Conservation (phyloP, 1,140 invertebrate species). For the Melitaea cinxia region DNA sequence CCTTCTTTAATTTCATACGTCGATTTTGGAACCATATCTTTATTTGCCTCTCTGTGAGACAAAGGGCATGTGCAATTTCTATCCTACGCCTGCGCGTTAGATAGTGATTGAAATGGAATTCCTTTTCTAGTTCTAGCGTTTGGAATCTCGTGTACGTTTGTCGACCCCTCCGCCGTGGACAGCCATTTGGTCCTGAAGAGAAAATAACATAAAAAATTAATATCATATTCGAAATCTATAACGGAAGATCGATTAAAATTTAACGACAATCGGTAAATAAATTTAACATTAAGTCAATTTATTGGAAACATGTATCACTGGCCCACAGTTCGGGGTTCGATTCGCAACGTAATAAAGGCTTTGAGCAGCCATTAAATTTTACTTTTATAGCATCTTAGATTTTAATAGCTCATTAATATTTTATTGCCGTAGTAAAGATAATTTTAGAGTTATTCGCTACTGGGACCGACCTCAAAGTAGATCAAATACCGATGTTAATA, state of each 20-base stretch:
- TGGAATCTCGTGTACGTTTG: conserved; percentile 98
- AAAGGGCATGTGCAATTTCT: conserved; percentile 97
- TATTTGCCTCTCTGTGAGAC: conserved; percentile 97
- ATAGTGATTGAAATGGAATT: conserved; percentile 99
- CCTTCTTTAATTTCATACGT: conserved; percentile 99
- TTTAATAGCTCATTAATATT: conserved; percentile 79
- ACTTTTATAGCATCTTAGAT: conserved; percentile 77
- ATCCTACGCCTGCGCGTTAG: conserved; percentile 96
- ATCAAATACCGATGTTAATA: conserved; percentile 50
- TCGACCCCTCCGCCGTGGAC: conserved; percentile 94
- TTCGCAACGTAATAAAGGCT: conserved; percentile 65
- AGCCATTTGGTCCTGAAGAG: conserved; percentile 96
- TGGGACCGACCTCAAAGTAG: conserved; percentile 64
- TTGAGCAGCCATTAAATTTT: conserved; percentile 70
- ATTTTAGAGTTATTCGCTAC: conserved; percentile 76
- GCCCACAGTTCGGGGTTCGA: conserved; percentile 47
- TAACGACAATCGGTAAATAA: conserved; percentile 37
- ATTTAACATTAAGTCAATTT: conserved; percentile 52
- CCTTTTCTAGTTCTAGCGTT: conserved; percentile 97
- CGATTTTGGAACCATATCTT: conserved; percentile 99
- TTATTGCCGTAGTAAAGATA: conserved; percentile 74
- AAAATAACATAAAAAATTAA: conserved; percentile 50
- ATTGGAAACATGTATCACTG: conserved; percentile 64
- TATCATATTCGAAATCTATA: conserved; percentile 31
- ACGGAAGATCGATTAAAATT: conserved; percentile 28